Evolutionary conservation across 1,140 invertebrate genomes (phyloP), one percentile per base, ranked within the genome.

Genomic region (Tetramorium parvispinum): DNA sequence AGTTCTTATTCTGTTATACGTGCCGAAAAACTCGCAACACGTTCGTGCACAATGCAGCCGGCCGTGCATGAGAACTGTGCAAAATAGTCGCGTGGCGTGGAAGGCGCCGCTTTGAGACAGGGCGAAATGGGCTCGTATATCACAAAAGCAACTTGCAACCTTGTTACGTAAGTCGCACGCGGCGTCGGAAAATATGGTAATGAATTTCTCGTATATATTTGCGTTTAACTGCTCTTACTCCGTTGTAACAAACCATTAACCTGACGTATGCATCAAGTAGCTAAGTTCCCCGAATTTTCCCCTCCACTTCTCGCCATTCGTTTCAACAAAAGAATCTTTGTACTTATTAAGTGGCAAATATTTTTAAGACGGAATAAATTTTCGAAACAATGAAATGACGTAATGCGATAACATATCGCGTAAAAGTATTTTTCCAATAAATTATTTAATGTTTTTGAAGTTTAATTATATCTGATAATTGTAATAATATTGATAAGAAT

Each of bases 101-200:
- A 83, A 75, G 40, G 53, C 18, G 68, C 37, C 53, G 68, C 68
- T 83, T 83, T 75, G 79, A 83, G 79, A 83, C 79, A 83, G 79
- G 46, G 68, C 79, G 79, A 83, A 83, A 75, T 75, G 79, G 40
- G 79, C 79, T 73, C 68, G 66, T 83, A 75, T 59, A 83, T 83
- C 79, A 83, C 70, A 83, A 83, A 83, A 75, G 79, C 68, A 75
- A 83, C 53, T 83, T 55, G 79, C 79, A 83, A 83, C 68, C 79
- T 83, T 83, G 79, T 83, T 83, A 75, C 68, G 68, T 83, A 83
- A 83, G 79, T 83, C 68, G 79, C 79, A 83, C 79, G 79, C 79
- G 79, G 79, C 68, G 79, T 83, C 68, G 68, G 79, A 83, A 83
- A 83, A 83, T 83, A 83, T 83, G 68, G 79, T 75, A 83, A 83